Base-by-base conservation (phyloP, 1,140 invertebrate genomes). In the Bombus waltoni region DNA sequence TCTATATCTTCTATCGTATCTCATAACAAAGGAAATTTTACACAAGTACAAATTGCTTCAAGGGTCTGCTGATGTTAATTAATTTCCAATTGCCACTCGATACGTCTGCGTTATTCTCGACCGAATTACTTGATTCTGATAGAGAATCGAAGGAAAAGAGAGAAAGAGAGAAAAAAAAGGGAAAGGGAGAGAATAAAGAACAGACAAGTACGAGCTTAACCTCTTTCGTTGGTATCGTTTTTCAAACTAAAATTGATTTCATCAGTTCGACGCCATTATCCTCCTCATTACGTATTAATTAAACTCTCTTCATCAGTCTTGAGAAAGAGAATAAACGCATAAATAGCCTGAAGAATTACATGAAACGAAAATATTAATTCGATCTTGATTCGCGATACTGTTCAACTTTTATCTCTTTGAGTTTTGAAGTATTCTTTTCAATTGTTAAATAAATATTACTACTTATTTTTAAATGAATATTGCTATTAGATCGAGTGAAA, bases 201-300 rank as follows among this genome's bases (percentile, higher is more conserved):
- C 38, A 38, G 38, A 38, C 2, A 25, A n/a, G 40, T 6, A 42
- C 4, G 15, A 32, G 40, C 15, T 40, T 62, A 10, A 40, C 11
- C 38, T 22, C 2, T 44, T 44, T 32, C 18, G 13, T 44, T 13
- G 18, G 38, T 42, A n/a, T 1, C 3, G 28, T 62, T 77, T 28
- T n/a, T 22, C 75, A 65, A 18, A 28, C 38, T 62, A 38, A 42
- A 77, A 77, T 77, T 32, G 13, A 62, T 38, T 77, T 66, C 59
- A 32, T 13, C 40, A 40, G 44, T 32, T 78, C 40, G 59, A 22
- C 18, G 4, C 38, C n/a, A 38, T 74, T 74, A 53, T 74, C 22
- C 10, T 53, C 25, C 22, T 74, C 44, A 74, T 74, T 62, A 44
- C 40, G n/a, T 40, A 9, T n/a, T 78, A 66, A 78, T 66, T 78